phyloP scores from a whole-genome alignment of 2,113 vertebrate species.

The Grammomys surdaster region DNA sequence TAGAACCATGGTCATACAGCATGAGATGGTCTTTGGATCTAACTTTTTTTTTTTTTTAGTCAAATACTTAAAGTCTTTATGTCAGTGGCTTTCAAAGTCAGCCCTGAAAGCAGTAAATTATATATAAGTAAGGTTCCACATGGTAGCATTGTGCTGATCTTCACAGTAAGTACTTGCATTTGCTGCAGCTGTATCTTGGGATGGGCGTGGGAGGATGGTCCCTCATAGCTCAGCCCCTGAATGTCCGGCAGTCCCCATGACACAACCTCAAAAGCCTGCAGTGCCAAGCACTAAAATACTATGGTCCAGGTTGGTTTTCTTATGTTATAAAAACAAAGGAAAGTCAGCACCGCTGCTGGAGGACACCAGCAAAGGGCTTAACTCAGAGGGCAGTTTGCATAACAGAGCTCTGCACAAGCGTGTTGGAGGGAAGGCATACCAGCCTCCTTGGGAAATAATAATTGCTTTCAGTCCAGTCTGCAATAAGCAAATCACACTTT shows the following conservation, averaged over 20 bases:
- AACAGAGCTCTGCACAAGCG: background rate
- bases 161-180: too few species aligned
- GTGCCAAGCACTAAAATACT: background rate
- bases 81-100: background rate
- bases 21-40: background rate
- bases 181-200: background rate
- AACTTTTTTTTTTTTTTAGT: background rate
- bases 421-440: background rate
- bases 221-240: background rate
- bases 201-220: background rate
- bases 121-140: background rate
- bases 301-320: background rate
- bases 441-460: background rate
- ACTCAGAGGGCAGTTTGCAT: background rate
- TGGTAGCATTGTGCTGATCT: background rate
- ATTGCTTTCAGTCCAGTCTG: background rate
- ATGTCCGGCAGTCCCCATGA: background rate
- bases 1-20: background rate
- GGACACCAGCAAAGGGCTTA: background rate
- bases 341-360: background rate
- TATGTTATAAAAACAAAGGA: background rate
- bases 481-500: background rate
- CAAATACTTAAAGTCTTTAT: background rate
- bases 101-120: background rate
- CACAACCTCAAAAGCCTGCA: background rate